phyloP scores from a whole-genome alignment of 37 sponge, comb jelly and placozoan species.

The Theonella swinhoei region DNA sequence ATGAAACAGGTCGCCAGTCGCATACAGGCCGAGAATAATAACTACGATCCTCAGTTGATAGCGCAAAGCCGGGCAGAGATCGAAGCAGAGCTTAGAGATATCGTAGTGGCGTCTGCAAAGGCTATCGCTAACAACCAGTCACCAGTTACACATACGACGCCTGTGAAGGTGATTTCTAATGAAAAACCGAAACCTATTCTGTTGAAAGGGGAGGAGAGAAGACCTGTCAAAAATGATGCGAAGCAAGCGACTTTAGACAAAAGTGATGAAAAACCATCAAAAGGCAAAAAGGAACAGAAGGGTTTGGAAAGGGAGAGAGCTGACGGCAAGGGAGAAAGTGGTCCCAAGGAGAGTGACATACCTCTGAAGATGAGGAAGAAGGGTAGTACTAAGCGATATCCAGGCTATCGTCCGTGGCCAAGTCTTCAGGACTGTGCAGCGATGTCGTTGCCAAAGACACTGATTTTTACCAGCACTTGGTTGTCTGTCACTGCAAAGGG shows the following conservation, averaged over 20 bases:
- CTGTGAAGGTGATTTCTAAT: not conserved
- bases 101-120: not conserved
- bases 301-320: not conserved
- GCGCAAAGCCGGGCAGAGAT: not conserved
- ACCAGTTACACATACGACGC: not conserved
- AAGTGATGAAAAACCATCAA: too few species aligned
- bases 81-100: not conserved
- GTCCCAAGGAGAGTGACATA: not conserved
- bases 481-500: constrained; percentile 78
- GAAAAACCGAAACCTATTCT: not conserved
- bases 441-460: constrained; percentile 21
- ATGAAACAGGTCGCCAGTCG: not conserved
- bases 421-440: constrained; percentile 60
- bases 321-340: not conserved
- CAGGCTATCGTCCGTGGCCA: constrained; percentile 48
- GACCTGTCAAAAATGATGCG: too few species aligned
- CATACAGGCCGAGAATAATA: not conserved
- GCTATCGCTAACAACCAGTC: not conserved
- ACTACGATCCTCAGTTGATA: not conserved
- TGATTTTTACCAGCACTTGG: constrained; percentile 78
- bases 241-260: too few species aligned
- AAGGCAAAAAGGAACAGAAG: too few species aligned
- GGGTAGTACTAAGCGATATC: constrained; percentile 33
- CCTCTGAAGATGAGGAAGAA: not conserved
- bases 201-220: not conserved